Conservation (phyloP, 1,140 invertebrate genomes). For the Trachymyrmex cornetzi region DNA sequence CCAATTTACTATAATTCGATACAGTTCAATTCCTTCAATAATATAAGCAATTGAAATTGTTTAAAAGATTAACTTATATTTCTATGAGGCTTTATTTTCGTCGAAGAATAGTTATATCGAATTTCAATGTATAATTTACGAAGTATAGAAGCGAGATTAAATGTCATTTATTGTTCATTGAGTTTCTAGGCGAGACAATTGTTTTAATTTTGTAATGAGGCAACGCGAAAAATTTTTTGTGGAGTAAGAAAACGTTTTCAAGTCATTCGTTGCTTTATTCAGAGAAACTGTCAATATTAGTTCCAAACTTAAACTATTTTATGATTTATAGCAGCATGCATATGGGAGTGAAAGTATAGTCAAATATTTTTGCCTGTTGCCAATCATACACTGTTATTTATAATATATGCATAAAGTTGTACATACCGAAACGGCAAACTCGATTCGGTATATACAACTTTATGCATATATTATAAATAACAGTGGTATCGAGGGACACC, state of each 20-base stretch:
- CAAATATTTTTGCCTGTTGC: conserved; percentile 14
- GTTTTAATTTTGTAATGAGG: conserved; percentile 18
- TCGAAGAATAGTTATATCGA: background rate
- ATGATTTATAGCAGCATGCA: background rate
- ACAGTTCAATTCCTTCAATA: background rate
- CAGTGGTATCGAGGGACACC: background rate
- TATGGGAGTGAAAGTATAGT: background rate
- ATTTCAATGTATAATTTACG: conserved; percentile 30
- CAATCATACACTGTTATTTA: conserved; percentile 26
- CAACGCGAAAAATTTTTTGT: conserved; percentile 26
- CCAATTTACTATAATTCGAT: conserved; percentile 15
- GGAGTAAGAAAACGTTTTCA: conserved; percentile 17
- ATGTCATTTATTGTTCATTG: conserved; percentile 47
- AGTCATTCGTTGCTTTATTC: background rate
- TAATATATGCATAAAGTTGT: background rate
- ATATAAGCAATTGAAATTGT: conserved; percentile 11
- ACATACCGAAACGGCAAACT: background rate
- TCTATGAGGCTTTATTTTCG: background rate
- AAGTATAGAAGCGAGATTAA: background rate
- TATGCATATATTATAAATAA: conserved; percentile 15
- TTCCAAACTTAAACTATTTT: conserved; percentile 23
- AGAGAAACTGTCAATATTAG: conserved; percentile 18
- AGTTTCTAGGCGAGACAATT: conserved; percentile 25
- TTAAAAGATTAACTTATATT: conserved; percentile 18
- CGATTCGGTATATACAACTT: background rate